Conservation (phyloP, 2,797 vertebrate genomes). For the Argyrosomus regius region DNA sequence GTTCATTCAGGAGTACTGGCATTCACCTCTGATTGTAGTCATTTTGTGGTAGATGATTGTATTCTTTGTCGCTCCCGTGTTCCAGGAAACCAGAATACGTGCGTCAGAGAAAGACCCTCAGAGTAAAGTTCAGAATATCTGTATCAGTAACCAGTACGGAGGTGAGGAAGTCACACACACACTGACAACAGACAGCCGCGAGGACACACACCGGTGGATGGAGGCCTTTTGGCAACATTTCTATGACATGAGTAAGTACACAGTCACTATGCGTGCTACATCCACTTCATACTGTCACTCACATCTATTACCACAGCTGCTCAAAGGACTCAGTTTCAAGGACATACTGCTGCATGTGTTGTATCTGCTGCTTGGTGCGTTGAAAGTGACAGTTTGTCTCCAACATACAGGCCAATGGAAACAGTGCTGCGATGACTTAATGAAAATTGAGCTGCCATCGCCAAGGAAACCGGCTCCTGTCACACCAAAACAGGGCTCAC, state of each 20-base stretch:
- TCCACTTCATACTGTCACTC: background rate
- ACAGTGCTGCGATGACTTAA: slow-evolving; percentile 95
- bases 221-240: slow-evolving; percentile 97
- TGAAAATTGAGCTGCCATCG: slow-evolving; percentile 92
- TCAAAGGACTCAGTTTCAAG: slow-evolving; percentile 1
- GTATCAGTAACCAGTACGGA: slow-evolving; percentile 91
- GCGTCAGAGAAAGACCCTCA: slow-evolving; percentile 88
- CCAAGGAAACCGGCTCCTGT: slow-evolving; percentile 88
- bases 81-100: slow-evolving; percentile 93
- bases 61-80: slow-evolving; percentile 16
- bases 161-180: slow-evolving; percentile 92
- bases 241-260: slow-evolving; percentile 93
- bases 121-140: slow-evolving; percentile 88
- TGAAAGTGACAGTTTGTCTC: slow-evolving; percentile 33
- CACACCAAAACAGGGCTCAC: slow-evolving; percentile 92
- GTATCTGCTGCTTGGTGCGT: slow-evolving; percentile 1
- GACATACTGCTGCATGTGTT: background rate
- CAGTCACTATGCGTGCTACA: background rate
- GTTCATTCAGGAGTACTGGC: slow-evolving; percentile 43
- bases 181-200: slow-evolving; percentile 86
- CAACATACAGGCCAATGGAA: slow-evolving; percentile 91
- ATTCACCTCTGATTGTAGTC: slow-evolving; percentile 40
- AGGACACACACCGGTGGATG: slow-evolving; percentile 93
- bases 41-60: slow-evolving; percentile 37
- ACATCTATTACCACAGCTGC: background rate